phyloP scores from a whole-genome alignment of 2,113 vertebrate genomes.

The Microcebus tavaratra region DNA sequence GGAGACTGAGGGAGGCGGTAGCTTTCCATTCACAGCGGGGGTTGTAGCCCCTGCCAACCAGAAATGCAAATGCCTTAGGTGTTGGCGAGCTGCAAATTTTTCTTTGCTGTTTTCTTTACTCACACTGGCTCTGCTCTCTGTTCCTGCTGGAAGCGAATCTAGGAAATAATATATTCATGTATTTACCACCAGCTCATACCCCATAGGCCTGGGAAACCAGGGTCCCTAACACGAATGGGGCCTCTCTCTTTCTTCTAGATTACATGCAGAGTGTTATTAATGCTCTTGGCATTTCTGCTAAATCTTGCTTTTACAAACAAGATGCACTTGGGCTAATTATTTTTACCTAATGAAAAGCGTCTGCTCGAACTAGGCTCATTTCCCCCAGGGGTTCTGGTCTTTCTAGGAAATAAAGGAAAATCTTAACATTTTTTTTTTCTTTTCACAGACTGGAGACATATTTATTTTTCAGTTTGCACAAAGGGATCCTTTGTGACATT shows the following conservation, averaged over 20 bases:
- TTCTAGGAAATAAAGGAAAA: conserved; percentile 55
- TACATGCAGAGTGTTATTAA: not conserved
- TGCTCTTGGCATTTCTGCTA: not conserved
- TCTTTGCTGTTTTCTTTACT: too few species aligned
- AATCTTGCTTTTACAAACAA: conserved; percentile 44
- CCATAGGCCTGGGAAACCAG: not conserved
- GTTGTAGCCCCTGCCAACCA: too few species aligned
- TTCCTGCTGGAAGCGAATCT: not conserved
- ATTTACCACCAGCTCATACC: not conserved
- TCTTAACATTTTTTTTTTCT: conserved; percentile 29
- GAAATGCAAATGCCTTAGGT: too few species aligned
- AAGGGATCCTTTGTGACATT: conserved; percentile 36
- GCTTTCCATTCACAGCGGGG: too few species aligned
- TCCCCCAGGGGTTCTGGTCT: conserved; percentile 16
- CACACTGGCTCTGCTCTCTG: not conserved
- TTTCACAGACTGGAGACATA: not conserved
- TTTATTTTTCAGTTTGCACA: conserved; percentile 46
- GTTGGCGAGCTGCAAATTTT: too few species aligned
- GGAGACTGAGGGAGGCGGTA: not conserved
- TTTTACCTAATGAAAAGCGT: conserved; percentile 50
- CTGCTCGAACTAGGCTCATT: not conserved
- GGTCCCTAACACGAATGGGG: not conserved
- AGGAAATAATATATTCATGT: not conserved
- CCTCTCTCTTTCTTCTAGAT: conserved; percentile 7
- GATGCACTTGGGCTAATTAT: conserved; percentile 28